These are phyloP conservation scores for Philereme vetulata DNA, from an alignment of 2,888 invertebrate genomes.

Conservation along the genomic window DNA sequence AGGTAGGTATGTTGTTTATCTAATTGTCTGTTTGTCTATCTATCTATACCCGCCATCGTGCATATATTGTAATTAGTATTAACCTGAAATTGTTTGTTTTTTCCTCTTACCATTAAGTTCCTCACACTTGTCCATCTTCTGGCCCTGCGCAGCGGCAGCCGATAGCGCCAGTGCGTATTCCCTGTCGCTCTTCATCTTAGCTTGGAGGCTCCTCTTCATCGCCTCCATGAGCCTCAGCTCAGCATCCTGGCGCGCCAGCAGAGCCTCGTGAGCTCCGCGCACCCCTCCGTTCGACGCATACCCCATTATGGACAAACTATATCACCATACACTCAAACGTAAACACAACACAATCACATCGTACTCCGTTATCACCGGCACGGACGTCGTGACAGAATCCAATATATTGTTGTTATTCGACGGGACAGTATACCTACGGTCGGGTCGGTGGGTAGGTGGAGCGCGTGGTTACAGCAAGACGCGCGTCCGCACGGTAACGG, in stretches of 20 bases:
- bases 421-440: conserved; percentile 6
- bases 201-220: conserved; percentile 93
- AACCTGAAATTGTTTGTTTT: neutral
- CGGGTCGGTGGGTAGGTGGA: conserved; percentile 15
- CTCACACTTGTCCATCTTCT: conserved; percentile 91
- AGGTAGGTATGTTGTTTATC: neutral
- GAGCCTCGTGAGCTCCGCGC: conserved; percentile 94
- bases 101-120: conserved; percentile 85
- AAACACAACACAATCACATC: conserved; percentile 79
- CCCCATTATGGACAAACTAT: conserved; percentile 85
- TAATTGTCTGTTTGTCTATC: neutral
- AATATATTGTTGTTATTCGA: conserved; percentile 42
- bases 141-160: conserved; percentile 91
- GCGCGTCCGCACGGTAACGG: conserved; percentile 63
- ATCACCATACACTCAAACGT: conserved; percentile 67
- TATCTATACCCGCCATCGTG: no score
- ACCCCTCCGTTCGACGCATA: conserved; percentile 95
- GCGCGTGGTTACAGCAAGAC: conserved; percentile 25
- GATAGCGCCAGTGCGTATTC: conserved; percentile 94
- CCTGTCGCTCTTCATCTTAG: conserved; percentile 95
- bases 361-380: conserved; percentile 72
- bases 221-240: conserved; percentile 96
- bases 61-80: neutral
- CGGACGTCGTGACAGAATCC: conserved; percentile 52
- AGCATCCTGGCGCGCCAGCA: conserved; percentile 95